phyloP scores from a whole-genome alignment of 35 echinoderm and acorn worm genomes.

The Amphiura filiformis region DNA sequence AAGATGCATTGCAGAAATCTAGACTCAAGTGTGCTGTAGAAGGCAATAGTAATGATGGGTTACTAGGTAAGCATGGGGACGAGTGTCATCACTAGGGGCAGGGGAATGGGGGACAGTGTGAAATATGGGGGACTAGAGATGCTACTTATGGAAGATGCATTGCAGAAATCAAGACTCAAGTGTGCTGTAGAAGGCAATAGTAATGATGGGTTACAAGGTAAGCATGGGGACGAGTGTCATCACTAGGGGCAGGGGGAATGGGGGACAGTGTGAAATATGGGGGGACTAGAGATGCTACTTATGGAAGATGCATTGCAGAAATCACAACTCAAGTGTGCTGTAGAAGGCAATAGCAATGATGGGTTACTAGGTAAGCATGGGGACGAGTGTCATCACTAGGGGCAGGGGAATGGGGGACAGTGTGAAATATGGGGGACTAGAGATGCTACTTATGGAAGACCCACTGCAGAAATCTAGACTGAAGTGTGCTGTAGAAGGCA shows the following conservation, averaged over 20 bases:
- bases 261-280: too few relatives aligned
- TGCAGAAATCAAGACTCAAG: constrained; percentile 74
- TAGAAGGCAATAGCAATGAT: constrained; percentile 82
- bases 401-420: too few relatives aligned
- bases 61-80: constrained; percentile 89
- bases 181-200: constrained; percentile 74
- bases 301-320: constrained; percentile 77
- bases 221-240: too few relatives aligned
- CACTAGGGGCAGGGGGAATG: too few relatives aligned
- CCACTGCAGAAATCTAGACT: constrained; percentile 70
- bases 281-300: constrained; percentile 76
- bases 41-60: constrained; percentile 81
- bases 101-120: too few relatives aligned
- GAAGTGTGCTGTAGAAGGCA: constrained; percentile 79
- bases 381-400: too few relatives aligned
- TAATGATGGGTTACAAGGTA: constrained; percentile 82
- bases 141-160: constrained; percentile 68
- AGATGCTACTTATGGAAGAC: constrained; percentile 75
- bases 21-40: constrained; percentile 88
- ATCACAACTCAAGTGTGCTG: constrained; percentile 61
- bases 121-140: too few relatives aligned
- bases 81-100: too few relatives aligned
- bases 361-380: too few relatives aligned
- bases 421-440: too few relatives aligned
- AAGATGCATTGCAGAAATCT: constrained; percentile 75